Conservation (phyloP, 2,888 invertebrate species). For the Drosophila tanythrix region DNA sequence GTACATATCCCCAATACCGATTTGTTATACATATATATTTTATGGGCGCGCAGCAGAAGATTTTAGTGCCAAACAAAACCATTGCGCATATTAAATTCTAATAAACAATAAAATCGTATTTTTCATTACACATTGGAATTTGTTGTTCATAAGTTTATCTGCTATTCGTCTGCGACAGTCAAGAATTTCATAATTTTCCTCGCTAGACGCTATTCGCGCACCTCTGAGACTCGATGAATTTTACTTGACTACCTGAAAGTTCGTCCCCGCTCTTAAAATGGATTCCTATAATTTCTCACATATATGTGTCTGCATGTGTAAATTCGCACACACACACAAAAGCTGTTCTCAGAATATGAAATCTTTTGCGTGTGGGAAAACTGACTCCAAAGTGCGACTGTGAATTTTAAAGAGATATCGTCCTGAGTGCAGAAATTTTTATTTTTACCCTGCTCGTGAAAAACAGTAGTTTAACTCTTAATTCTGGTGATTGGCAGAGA, state of each 20-base stretch:
- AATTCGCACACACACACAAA: neutral
- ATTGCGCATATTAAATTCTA: neutral
- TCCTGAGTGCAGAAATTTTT: neutral
- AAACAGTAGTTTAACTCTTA: neutral
- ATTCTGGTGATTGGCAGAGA: neutral
- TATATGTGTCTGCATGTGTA: neutral
- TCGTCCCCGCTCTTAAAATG: constrained; percentile 1
- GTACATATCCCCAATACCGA: neutral
- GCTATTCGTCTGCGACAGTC: neutral
- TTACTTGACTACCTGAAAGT: constrained; percentile 1
- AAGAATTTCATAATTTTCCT: neutral
- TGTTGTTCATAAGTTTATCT: neutral
- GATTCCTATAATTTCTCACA: neutral
- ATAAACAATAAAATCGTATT: neutral
- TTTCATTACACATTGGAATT: neutral
- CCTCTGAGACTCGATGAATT: constrained; percentile 1
- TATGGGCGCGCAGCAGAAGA: constrained; percentile 3
- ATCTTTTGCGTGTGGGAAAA: neutral
- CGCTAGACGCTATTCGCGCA: neutral
- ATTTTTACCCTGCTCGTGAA: neutral
- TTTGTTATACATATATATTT: constrained; percentile 5
- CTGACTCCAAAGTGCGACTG: neutral
- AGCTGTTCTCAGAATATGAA: neutral
- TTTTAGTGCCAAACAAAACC: constrained; percentile 2
- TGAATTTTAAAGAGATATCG: neutral